phyloP scores from a whole-genome alignment of 2,113 vertebrate species.

The Aspiorhynchus laticeps region DNA sequence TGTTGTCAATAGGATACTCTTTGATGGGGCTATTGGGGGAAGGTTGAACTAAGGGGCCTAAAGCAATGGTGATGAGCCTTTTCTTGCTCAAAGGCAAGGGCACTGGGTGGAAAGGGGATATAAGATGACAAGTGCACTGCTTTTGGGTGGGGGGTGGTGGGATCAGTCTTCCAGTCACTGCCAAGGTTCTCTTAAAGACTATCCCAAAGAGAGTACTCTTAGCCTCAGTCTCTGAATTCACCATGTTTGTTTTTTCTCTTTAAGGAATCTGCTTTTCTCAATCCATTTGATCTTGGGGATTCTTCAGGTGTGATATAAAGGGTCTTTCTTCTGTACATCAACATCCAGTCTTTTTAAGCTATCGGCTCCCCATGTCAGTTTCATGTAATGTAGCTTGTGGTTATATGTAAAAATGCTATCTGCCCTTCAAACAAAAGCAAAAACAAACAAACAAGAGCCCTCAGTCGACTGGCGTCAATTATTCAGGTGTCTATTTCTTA shows the following conservation, averaged over 20 bases:
- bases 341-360: neutral
- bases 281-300: neutral
- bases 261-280: neutral
- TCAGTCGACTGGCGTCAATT: neutral
- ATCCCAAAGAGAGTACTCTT: neutral
- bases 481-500: conserved; percentile 19
- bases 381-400: neutral
- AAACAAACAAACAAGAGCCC: neutral
- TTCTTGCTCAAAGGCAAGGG: conserved; percentile 50
- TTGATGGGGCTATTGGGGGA: conserved; percentile 56
- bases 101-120: conserved; percentile 51
- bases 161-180: neutral
- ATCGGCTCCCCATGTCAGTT: neutral
- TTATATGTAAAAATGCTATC: conserved; percentile 7
- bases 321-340: neutral
- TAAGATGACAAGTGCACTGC: conserved; percentile 52
- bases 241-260: neutral
- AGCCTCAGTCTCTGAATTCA: neutral
- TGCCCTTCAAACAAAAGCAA: conserved; percentile 15
- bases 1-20: conserved; percentile 57
- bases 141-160: neutral
- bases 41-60: conserved; percentile 51
- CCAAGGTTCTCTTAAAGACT: neutral
- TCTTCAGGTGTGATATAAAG: neutral
- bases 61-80: conserved; percentile 45